Conservation (phyloP, 2,888 invertebrate species). For the Acleris cristana region DNA sequence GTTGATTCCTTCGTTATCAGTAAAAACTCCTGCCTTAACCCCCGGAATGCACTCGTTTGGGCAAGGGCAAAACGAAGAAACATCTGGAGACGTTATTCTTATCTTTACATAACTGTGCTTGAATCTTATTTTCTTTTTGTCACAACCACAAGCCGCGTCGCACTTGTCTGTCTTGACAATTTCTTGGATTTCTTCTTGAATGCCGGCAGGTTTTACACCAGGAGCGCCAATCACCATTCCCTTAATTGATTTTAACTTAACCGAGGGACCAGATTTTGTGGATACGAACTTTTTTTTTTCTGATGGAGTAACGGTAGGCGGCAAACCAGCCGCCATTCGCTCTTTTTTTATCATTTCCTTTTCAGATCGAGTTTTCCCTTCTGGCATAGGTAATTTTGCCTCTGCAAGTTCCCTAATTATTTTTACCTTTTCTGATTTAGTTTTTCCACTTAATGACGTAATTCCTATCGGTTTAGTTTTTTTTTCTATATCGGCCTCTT, state of each 20-base stretch:
- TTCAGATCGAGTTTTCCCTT: not conserved
- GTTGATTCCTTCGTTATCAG: constrained; percentile 7
- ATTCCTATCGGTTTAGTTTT: not conserved
- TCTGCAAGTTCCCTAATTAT: not conserved
- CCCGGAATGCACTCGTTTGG: not conserved
- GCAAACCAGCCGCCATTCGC: not conserved
- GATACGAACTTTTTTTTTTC: not conserved
- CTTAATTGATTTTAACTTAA: not conserved
- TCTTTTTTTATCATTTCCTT: constrained; percentile 1
- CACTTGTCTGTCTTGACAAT: constrained; percentile 1
- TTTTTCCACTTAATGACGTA: not conserved
- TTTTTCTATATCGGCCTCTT: not conserved
- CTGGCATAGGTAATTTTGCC: not conserved
- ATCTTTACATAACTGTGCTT: constrained; percentile 16
- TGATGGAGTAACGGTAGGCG: not conserved
- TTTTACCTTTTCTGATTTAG: not conserved
- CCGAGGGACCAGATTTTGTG: not conserved
- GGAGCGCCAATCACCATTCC: not conserved
- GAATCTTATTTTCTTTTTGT: constrained; percentile 10
- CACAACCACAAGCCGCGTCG: constrained; percentile 6
- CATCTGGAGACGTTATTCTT: constrained; percentile 10
- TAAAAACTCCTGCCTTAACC: not conserved
- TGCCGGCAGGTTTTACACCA: not conserved
- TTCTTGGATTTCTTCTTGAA: not conserved
- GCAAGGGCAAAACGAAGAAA: constrained; percentile 11